Percentiles rank a stretch among this genome's conserved stretches.
phyloP scores from a whole-genome alignment of 2,888 invertebrate species.

The Cheilosia vulpina region DNA sequence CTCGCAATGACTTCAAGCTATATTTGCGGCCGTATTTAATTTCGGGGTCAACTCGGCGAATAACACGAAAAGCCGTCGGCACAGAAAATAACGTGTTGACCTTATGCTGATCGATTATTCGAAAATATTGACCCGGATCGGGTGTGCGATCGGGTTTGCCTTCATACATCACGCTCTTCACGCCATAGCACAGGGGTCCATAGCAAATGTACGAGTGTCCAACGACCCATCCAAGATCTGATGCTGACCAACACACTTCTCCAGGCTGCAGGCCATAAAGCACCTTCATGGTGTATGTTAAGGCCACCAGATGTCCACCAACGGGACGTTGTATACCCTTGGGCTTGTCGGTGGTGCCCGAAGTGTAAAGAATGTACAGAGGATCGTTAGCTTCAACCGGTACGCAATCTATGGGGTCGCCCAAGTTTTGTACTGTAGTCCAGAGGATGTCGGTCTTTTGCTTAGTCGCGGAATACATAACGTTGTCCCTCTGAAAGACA shows the following conservation, averaged over 20 bases:
- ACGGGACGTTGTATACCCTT: slow-evolving; percentile 94
- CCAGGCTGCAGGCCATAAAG: slow-evolving; percentile 92
- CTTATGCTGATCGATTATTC: slow-evolving; percentile 94
- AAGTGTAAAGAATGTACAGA: slow-evolving; percentile 95
- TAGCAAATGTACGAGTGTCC: slow-evolving; percentile 98
- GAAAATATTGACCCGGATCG: slow-evolving; percentile 95
- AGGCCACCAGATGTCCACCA: slow-evolving; percentile 93
- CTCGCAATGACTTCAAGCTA: slow-evolving; percentile 88
- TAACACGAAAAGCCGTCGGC: slow-evolving; percentile 93
- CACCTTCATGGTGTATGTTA: slow-evolving; percentile 93
- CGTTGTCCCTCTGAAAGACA: slow-evolving; percentile 90
- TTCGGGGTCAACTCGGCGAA: slow-evolving; percentile 92
- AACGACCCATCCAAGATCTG: slow-evolving; percentile 92
- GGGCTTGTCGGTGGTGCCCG: slow-evolving; percentile 90
- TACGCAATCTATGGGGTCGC: slow-evolving; percentile 90
- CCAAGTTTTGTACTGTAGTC: slow-evolving; percentile 88
- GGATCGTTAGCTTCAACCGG: slow-evolving; percentile 95
- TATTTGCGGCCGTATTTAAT: slow-evolving; percentile 88
- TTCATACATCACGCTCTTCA: slow-evolving; percentile 92
- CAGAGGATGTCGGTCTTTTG: slow-evolving; percentile 90
- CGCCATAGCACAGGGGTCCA: slow-evolving; percentile 92
- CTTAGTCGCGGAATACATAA: slow-evolving; percentile 86
- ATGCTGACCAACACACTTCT: slow-evolving; percentile 95
- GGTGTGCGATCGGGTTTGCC: slow-evolving; percentile 98
- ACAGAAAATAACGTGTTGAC: slow-evolving; percentile 94